Evolutionary conservation across 1,140 invertebrate genomes (phyloP).

Genomic region (Orchestia grillus): DNA sequence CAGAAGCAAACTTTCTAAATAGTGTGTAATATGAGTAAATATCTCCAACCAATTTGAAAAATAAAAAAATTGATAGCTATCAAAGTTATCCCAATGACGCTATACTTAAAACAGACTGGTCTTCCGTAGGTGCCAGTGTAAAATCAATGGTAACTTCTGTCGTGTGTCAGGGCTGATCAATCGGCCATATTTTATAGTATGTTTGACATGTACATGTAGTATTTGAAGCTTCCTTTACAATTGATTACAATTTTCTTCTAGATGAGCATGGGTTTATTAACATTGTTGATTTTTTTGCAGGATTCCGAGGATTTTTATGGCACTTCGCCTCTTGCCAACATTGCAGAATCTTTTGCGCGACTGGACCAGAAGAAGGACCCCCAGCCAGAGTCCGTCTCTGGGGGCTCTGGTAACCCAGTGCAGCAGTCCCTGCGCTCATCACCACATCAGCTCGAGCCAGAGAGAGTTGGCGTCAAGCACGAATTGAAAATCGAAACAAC

Average conservation of each 20-base stretch:
- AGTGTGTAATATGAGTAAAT: too few relatives aligned
- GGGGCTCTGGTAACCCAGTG: background rate
- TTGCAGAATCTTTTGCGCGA: background rate
- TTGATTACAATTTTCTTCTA: background rate
- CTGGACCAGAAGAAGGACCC: background rate
- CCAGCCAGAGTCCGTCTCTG: background rate
- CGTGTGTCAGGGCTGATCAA: too few relatives aligned
- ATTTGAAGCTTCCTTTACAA: background rate
- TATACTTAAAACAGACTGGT: too few relatives aligned
- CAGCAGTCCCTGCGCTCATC: background rate
- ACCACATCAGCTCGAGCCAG: background rate
- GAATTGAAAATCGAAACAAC: conserved; percentile 1
- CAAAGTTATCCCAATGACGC: too few relatives aligned
- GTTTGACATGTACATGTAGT: too few relatives aligned
- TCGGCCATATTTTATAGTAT: too few relatives aligned
- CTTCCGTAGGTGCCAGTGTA: too few relatives aligned
- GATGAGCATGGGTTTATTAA: background rate
- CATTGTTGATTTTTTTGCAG: background rate
- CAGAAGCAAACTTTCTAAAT: too few relatives aligned
- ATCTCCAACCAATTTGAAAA: too few relatives aligned
- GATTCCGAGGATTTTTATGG: background rate
- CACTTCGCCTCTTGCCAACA: background rate
- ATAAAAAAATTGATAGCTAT: too few relatives aligned
- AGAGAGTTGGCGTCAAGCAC: background rate
- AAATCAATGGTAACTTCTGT: too few relatives aligned